Percentiles rank a stretch among this genome's conserved stretches.
phyloP scores from a whole-genome alignment of 2,797 vertebrate species.

The Lepidocolaptes lacrymiger region DNA sequence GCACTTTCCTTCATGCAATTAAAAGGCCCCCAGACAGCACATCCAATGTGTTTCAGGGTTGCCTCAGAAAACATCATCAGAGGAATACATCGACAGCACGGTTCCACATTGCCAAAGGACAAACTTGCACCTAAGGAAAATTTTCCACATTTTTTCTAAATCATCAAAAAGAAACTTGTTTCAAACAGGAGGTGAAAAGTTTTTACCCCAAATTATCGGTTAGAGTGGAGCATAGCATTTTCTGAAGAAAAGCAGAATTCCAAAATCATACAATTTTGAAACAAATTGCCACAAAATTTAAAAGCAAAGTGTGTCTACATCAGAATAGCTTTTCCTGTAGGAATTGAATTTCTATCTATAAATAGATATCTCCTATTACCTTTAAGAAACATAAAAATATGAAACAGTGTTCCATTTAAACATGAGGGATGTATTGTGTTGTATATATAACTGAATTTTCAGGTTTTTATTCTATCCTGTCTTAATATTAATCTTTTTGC shows the following conservation, averaged over 20 bases:
- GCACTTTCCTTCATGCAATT: neutral
- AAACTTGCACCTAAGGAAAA: neutral
- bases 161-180: neutral
- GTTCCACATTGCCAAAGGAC: neutral
- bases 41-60: neutral
- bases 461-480: neutral
- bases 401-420: neutral
- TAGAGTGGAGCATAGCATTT: neutral
- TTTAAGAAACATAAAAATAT: neutral
- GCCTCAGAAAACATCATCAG: neutral
- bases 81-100: neutral
- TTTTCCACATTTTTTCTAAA: neutral
- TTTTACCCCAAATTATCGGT: neutral
- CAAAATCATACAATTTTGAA: neutral
- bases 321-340: neutral
- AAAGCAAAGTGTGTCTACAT: neutral
- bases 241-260: neutral
- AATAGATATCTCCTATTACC: neutral
- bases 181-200: neutral
- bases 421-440: neutral
- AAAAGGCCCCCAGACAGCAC: neutral
- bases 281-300: neutral
- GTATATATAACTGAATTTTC: neutral
- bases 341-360: neutral
- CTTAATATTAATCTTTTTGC: neutral